phyloP scores from a whole-genome alignment of 64 coral and sea anemone species.

The Dendronephthya gigantea region DNA sequence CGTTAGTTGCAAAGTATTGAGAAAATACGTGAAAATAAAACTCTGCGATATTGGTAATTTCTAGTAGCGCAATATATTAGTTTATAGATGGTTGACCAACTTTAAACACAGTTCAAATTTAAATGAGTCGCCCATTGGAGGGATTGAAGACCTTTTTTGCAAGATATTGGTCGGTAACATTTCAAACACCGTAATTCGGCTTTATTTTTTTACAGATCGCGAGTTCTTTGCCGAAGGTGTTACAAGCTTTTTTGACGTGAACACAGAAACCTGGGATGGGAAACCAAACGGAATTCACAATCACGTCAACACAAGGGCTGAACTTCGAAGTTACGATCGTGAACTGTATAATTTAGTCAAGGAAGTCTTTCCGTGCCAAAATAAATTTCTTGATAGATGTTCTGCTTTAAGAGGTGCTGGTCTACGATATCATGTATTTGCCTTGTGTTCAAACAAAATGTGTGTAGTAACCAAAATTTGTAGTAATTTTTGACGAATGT shows the following conservation, averaged over 20 bases:
- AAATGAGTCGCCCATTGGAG: no score
- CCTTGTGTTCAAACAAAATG: background rate
- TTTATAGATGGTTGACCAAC: no score
- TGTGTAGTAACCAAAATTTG: background rate
- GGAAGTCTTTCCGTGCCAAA: constrained; percentile 80
- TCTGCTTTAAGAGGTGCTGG: constrained; percentile 40
- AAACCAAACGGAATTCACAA: constrained; percentile 69
- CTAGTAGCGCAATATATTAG: no score
- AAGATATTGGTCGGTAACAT: background rate
- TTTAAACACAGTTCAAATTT: no score
- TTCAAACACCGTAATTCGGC: background rate
- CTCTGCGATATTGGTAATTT: no score
- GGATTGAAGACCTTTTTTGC: no score
- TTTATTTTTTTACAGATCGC: background rate
- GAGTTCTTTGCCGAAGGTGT: constrained; percentile 90
- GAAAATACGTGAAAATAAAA: no score
- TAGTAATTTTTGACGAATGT: background rate
- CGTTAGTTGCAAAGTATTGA: background rate
- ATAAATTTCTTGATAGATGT: constrained; percentile 62
- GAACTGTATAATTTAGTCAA: constrained; percentile 63
- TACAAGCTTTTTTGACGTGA: constrained; percentile 76
- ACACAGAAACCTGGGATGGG: constrained; percentile 42
- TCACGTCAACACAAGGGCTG: constrained; percentile 65
- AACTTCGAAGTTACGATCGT: constrained; percentile 50
- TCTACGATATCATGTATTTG: background rate